These are phyloP conservation scores for Panopea generosa DNA, from an alignment of 2,888 invertebrate genomes.

Conservation along the genomic window DNA sequence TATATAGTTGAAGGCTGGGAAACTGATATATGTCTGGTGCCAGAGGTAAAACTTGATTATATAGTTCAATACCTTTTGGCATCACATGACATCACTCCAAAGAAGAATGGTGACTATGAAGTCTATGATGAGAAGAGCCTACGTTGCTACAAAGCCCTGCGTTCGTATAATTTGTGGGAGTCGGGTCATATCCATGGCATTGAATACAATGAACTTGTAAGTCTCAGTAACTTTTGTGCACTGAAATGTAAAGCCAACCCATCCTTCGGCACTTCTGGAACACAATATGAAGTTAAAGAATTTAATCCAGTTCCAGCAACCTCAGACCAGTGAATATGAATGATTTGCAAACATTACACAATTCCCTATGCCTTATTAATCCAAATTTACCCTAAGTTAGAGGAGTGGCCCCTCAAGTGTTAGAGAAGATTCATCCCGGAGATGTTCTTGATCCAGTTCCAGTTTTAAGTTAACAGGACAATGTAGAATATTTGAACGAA, in stretches of 20 bases:
- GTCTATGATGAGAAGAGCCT: constrained; percentile 11
- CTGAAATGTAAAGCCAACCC: constrained; percentile 23
- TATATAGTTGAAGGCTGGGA: constrained; percentile 17
- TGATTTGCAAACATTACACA: constrained; percentile 3
- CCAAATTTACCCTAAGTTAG: constrained; percentile 27
- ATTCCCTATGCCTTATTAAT: constrained; percentile 3
- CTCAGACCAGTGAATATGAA: constrained; percentile 7
- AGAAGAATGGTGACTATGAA: constrained; percentile 1
- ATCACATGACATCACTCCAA: constrained; percentile 15
- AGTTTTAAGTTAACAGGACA: no score
- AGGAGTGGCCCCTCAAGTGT: constrained; percentile 25
- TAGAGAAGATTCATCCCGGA: no score
- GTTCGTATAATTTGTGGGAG: constrained; percentile 26
- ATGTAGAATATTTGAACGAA: no score
- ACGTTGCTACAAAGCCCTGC: constrained; percentile 16
- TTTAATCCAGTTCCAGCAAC: constrained; percentile 22
- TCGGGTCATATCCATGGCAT: background rate
- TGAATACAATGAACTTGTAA: constrained; percentile 4
- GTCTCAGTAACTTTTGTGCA: constrained; percentile 11
- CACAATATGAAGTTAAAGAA: constrained; percentile 27
- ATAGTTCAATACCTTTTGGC: constrained; percentile 20
- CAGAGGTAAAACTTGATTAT: constrained; percentile 2
- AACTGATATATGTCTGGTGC: constrained; percentile 4
- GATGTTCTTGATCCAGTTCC: no score
- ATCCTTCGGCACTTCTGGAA: constrained; percentile 32